Percentiles rank a stretch among this genome's conserved stretches.
These are phyloP conservation scores for Apodemia duryi DNA, from an alignment of 2,888 invertebrate genomes.

Conservation along the genomic window DNA sequence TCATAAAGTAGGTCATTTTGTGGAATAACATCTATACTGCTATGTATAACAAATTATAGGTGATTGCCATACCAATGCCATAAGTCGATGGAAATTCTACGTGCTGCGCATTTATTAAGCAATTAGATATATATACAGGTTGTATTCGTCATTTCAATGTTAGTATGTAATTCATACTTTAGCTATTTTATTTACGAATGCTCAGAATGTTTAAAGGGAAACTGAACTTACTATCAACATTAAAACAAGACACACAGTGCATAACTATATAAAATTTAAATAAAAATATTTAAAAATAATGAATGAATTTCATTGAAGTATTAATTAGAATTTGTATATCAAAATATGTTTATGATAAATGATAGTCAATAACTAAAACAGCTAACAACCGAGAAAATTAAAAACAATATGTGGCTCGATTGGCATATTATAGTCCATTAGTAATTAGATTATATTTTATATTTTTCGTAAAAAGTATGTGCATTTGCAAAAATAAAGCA, in stretches of 20 bases:
- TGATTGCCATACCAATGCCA: slow-evolving; percentile 2
- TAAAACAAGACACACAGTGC: too few relatives aligned
- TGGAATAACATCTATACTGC: too few relatives aligned
- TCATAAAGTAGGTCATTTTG: too few relatives aligned
- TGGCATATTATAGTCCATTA: not conserved
- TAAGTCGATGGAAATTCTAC: not conserved
- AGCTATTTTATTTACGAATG: not conserved
- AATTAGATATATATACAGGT: slow-evolving; percentile 7
- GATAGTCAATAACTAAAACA: not conserved
- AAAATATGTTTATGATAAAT: not conserved
- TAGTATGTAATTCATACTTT: not conserved
- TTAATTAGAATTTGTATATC: not conserved
- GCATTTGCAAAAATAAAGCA: not conserved
- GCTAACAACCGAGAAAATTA: too few relatives aligned
- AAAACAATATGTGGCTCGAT: not conserved
- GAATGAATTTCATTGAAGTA: not conserved
- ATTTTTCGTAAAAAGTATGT: too few relatives aligned
- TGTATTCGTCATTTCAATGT: not conserved
- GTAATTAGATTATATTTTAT: too few relatives aligned
- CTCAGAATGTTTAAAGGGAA: not conserved
- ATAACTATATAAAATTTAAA: too few relatives aligned
- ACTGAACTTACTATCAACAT: not conserved
- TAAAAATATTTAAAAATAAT: not conserved
- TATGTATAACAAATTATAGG: not conserved
- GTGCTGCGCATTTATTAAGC: slow-evolving; percentile 10